Evolutionary conservation across 2,113 vertebrate genomes (phyloP).

Genomic region (Sebastes schlegelii): DNA sequence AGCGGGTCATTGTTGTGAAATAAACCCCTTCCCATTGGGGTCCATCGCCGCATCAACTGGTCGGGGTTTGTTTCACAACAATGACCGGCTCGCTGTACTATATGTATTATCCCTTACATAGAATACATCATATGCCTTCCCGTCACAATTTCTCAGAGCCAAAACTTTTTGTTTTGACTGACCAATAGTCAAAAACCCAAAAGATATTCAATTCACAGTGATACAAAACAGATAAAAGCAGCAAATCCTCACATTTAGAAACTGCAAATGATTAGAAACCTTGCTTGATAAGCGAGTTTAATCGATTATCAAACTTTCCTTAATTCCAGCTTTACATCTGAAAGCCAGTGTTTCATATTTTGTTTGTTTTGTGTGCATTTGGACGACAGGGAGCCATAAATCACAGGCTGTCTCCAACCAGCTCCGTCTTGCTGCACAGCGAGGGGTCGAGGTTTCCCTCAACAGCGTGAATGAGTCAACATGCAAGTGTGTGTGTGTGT

Average conservation of each 20-base stretch:
- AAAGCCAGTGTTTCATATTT: neutral
- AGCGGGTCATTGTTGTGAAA: too few species aligned
- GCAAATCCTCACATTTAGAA: neutral
- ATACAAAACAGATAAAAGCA: too few species aligned
- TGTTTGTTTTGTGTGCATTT: constrained; percentile 15
- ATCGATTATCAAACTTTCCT: neutral
- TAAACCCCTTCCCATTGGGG: too few species aligned
- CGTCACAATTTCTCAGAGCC: too few species aligned
- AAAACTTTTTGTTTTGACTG: too few species aligned
- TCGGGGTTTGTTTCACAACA: too few species aligned
- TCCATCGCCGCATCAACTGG: too few species aligned
- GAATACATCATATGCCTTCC: too few species aligned
- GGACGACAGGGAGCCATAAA: constrained; percentile 8
- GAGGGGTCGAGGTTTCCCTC: constrained; percentile 7
- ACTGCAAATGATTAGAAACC: neutral
- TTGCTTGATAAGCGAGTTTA: neutral
- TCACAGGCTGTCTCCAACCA: neutral
- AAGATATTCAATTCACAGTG: too few species aligned
- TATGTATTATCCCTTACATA: too few species aligned
- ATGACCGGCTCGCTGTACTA: too few species aligned
- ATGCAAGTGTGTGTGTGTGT: constrained; percentile 13
- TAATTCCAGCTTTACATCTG: neutral
- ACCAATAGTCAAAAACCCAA: too few species aligned
- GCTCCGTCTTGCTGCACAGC: constrained; percentile 28
- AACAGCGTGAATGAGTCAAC: constrained; percentile 14